Evolutionary conservation across 2,888 invertebrate genomes (phyloP), one percentile per base, ranked within the genome.

Genomic region (Fragum sueziense): DNA sequence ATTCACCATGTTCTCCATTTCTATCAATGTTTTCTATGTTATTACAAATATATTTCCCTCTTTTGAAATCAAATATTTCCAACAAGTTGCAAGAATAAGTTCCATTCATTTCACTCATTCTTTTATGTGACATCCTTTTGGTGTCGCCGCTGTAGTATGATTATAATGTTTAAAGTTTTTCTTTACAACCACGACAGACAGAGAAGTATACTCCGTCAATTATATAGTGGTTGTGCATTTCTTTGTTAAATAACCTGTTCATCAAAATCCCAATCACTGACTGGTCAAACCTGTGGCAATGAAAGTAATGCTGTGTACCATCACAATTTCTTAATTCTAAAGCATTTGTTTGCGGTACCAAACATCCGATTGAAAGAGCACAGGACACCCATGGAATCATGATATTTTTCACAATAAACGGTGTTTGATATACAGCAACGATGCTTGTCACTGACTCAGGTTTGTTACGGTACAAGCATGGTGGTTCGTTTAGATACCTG

Each of bases 231-330:
- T 47, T 47, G 2, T 14, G 3, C 14, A 47, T 20, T 9, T 14
- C n/a, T 14, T n/a, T 47, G 17, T 47, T 14, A 47, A 57, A 57
- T 4, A 62, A 20, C 14, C 62, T 31, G 27, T 62, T n/a, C 4
- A 62, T 62, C 31, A 62, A 31, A 33, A 62, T 62, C 9, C 62
- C 62, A 31, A 62, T 31, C 9, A 62, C 27, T 2, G 62, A 62
- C 20, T 62, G 62, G 27, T 62, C 62, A 27, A 62, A 62, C 33
- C 62, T 31, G 20, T 62, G 62, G 33, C 62, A 62, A 22, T 62
- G n/a, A n/a, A 25, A 27, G 14, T 31, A 34, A n/a, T n/a, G 29
- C 9, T 22, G 14, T 25, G 22, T 11, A 17, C 34, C 25, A 3
- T 17, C 11, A 27, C 62, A 62, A n/a, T 29, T n/a, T 31, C 11